Evolutionary conservation across 2,113 vertebrate genomes (phyloP).

Genomic region (Catharus bicknelli): DNA sequence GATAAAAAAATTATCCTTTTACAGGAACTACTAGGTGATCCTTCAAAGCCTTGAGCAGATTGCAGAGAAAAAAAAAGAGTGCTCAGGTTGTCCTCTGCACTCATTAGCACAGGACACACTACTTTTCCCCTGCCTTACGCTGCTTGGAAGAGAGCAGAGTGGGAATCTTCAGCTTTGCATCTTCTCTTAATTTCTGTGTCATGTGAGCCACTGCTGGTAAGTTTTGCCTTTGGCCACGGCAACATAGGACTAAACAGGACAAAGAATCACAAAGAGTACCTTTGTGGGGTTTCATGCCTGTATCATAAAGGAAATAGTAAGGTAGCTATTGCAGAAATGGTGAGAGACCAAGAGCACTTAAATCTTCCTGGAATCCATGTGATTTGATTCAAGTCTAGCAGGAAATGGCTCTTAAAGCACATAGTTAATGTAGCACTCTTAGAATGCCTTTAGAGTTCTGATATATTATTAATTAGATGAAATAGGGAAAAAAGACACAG

Average conservation of each 20-base stretch:
- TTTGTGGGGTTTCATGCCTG: fast-evolving
- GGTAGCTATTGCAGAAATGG: neutral
- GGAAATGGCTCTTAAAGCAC: neutral
- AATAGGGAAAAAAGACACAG: neutral
- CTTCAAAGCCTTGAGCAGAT: neutral
- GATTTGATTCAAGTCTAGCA: neutral
- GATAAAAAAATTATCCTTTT: neutral
- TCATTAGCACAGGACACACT: fast-evolving
- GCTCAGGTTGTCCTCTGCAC: neutral
- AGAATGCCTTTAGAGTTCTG: neutral
- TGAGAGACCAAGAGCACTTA: neutral
- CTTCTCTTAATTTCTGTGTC: neutral
- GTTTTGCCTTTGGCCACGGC: neutral
- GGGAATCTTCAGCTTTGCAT: neutral
- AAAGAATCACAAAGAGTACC: neutral
- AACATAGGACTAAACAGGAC: neutral
- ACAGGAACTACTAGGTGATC: neutral
- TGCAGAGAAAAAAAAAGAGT: neutral
- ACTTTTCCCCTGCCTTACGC: neutral
- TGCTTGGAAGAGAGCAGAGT: neutral
- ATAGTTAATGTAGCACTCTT: neutral
- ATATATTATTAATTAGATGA: constrained; percentile 5
- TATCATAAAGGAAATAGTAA: neutral
- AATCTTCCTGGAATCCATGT: neutral
- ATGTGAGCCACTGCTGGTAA: neutral